Base-by-base conservation (phyloP, 2,888 invertebrate genomes). In the Trypoxylon attenuatum region DNA sequence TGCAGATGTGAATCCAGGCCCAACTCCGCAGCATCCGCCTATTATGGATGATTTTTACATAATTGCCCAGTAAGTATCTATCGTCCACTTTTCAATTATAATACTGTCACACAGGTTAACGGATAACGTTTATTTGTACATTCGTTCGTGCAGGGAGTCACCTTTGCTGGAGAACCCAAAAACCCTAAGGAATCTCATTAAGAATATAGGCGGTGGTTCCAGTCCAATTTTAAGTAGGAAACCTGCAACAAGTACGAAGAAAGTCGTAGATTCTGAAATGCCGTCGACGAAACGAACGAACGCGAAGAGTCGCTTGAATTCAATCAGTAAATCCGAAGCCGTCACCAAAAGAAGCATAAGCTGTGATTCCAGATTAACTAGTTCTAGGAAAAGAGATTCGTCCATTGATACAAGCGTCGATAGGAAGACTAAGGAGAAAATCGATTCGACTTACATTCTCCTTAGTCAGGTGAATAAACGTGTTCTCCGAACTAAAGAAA, bases 21-120 rank as follows among this genome's bases (percentile, higher is more conserved):
- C 92, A 87, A 87, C 94, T 79, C 90, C 92, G 84, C 91, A 94
- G 0, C 94, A 95, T 0, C 87, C 92, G 5, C 96, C 96, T 58
- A 89, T 97, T 29, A 93, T 96, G 76, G 97, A 97, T 85, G 97
- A 97, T 87, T 97, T 97, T 88, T 96, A 94, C 82, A 94, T 95
- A 18, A 94, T 96, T 69, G 95, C 96, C 6, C 92, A 94, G 81
- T 96, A 93, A 83, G 88, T 84, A 54, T 23, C 46, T 10, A 8
- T 43, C 16, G 25, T 5, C 2, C 21, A 5, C n/a, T n/a, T 13
- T 21, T 15, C 23, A 13, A 8, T 2, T 2, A 1, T 16, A 21
- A 10, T 25, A 23, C 22, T 41, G n/a, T 6, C 10, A 27, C 19
- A 1, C 3, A 6, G 3, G 6, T 23, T n/a, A 10, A 22, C 38